Evolutionary conservation across 2,113 vertebrate species (phyloP).

Genomic region (Kryptolebias marmoratus): DNA sequence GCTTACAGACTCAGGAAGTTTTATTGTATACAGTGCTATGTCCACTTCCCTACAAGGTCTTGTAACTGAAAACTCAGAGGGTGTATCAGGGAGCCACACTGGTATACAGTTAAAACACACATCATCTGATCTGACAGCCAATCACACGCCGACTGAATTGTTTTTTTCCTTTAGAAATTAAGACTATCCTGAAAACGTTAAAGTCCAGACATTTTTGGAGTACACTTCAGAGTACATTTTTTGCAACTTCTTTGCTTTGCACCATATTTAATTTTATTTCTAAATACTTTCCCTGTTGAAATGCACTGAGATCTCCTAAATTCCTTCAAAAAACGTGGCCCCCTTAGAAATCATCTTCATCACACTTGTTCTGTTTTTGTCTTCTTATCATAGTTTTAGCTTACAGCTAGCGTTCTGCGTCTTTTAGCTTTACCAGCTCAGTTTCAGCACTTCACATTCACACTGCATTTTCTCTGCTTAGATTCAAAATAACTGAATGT

Average conservation of each 20-base stretch:
- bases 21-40: constrained; percentile 15
- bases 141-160: constrained; percentile 38
- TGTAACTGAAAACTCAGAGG: constrained; percentile 17
- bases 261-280: too few relatives aligned
- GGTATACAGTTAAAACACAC: background rate
- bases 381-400: too few relatives aligned
- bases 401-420: too few relatives aligned
- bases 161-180: constrained; percentile 42
- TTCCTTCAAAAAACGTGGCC: too few relatives aligned
- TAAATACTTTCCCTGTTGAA: background rate
- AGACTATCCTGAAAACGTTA: constrained; percentile 26
- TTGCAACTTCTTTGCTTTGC: too few relatives aligned
- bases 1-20: constrained; percentile 15
- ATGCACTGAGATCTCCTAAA: background rate
- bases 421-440: too few relatives aligned
- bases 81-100: constrained; percentile 22
- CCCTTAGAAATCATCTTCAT: too few relatives aligned
- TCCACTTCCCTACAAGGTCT: constrained; percentile 59
- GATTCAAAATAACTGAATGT: background rate
- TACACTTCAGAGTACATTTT: too few relatives aligned
- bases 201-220: background rate
- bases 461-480: background rate
- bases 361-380: too few relatives aligned
- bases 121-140: constrained; percentile 21
- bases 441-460: too few relatives aligned